Percentiles rank a stretch among this genome's conserved stretches.
Evolutionary conservation across 2,888 invertebrate species (phyloP).

Genomic region (Norana najaformis): DNA sequence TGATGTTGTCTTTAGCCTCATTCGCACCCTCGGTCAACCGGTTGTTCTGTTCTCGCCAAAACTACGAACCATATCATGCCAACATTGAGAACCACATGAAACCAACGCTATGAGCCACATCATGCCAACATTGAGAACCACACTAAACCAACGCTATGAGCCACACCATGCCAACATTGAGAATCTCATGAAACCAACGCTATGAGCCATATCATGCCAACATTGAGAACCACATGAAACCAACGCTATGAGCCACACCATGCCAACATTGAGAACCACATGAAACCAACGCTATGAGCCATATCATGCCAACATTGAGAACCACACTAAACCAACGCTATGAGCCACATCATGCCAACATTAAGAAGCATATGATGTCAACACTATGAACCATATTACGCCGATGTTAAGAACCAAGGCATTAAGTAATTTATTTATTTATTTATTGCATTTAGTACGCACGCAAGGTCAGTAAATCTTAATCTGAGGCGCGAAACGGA

Average conservation of each 20-base stretch:
- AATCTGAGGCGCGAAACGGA: too few species aligned
- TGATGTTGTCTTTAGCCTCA: slow-evolving; percentile 61
- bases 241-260: too few species aligned
- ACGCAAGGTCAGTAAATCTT: too few species aligned
- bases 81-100: too few species aligned
- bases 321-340: too few species aligned
- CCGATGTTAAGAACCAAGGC: neutral
- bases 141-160: neutral
- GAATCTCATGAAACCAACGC: neutral
- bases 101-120: neutral
- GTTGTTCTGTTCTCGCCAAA: slow-evolving; percentile 57
- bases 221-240: neutral
- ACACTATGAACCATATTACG: neutral
- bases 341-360: neutral
- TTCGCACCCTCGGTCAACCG: slow-evolving; percentile 60
- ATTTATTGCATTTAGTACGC: too few species aligned
- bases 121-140: neutral
- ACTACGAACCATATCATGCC: slow-evolving; percentile 34
- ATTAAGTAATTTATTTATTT: too few species aligned
- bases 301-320: neutral
- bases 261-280: too few species aligned
- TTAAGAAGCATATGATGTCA: neutral
- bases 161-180: neutral
- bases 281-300: neutral
- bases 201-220: neutral